Conservation (phyloP, 2,888 invertebrate genomes). For the Strigamia crassipes region DNA sequence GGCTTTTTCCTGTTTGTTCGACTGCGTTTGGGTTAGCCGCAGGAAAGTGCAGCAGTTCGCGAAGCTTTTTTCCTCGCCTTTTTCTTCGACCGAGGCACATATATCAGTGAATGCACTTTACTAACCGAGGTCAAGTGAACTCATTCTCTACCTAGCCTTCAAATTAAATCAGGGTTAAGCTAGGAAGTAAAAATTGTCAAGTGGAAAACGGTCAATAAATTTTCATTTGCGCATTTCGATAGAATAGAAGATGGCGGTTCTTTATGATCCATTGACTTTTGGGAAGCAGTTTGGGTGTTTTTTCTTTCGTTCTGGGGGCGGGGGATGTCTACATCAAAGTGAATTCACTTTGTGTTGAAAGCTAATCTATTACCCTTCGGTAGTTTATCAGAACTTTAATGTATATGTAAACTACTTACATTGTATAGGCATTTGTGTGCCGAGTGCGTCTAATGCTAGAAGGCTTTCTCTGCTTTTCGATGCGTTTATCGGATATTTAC, state of each 20-base stretch:
- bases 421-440: neutral
- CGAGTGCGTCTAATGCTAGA: neutral
- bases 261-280: neutral
- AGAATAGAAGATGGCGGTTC: neutral
- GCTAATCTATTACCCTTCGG: neutral
- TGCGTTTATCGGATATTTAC: neutral
- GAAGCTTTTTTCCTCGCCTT: neutral
- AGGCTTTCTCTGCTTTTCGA: neutral
- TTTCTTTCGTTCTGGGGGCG: too few species aligned
- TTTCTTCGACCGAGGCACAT: neutral
- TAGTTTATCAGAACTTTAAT: neutral
- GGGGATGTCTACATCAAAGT: too few species aligned
- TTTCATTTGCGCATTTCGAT: neutral
- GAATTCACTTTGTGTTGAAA: neutral
- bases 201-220: neutral
- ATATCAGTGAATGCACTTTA: neutral
- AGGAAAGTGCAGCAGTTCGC: neutral
- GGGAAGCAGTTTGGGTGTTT: too few species aligned
- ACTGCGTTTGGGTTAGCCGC: neutral
- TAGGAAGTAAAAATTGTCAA: neutral
- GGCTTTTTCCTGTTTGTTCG: neutral
- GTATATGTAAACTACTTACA: neutral
- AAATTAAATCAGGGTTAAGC: neutral
- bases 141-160: neutral
- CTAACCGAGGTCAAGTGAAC: conserved; percentile 10